phyloP scores from a whole-genome alignment of 2,113 vertebrate genomes.

The Haplochromis burtoni region DNA sequence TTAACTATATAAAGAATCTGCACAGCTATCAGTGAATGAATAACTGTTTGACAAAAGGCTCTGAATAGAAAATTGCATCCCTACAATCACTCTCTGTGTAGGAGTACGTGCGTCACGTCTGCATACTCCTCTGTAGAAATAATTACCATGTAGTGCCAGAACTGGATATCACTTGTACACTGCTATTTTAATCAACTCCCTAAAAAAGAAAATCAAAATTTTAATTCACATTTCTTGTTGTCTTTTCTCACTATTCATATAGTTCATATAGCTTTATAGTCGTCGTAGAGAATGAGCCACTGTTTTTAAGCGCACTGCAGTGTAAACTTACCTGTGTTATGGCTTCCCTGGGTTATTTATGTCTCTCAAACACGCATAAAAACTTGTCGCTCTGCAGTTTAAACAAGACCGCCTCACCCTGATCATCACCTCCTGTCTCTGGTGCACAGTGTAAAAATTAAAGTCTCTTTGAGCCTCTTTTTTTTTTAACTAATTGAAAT shows the following conservation, averaged over 20 bases:
- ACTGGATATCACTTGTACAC: neutral
- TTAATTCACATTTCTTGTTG: neutral
- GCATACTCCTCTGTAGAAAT: neutral
- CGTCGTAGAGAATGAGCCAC: neutral
- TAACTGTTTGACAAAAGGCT: neutral
- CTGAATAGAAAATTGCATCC: neutral
- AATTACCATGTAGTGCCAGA: neutral
- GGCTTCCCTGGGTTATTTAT: neutral
- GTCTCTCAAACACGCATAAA: neutral
- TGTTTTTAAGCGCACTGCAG: neutral
- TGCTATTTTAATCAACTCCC: neutral
- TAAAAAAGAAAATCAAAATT: neutral
- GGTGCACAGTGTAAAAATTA: neutral
- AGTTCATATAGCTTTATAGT: neutral
- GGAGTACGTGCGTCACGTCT: neutral
- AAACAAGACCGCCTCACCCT: neutral
- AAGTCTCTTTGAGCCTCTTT: neutral
- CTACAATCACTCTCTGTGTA: neutral
- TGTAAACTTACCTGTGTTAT: neutral
- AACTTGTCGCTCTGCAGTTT: neutral
- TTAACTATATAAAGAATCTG: neutral
- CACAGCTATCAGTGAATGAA: neutral
- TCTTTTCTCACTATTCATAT: neutral
- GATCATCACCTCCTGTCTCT: neutral
- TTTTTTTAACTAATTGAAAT: neutral